phyloP scores from a whole-genome alignment of 2,888 invertebrate species.

The Lissonota sp. region DNA sequence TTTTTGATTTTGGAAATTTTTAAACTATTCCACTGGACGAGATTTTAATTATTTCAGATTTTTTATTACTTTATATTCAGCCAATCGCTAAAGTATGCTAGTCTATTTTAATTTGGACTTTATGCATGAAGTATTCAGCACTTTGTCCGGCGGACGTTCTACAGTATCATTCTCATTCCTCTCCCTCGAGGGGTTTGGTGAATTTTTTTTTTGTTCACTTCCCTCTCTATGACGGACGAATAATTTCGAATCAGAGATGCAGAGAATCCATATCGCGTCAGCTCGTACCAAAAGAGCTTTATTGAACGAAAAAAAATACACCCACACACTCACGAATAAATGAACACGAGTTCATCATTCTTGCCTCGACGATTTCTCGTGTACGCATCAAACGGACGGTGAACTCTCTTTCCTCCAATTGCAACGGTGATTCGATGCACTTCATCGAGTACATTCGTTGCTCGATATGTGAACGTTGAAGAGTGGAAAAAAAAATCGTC shows the following conservation, averaged over 20 bases:
- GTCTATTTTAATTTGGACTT: slow-evolving; percentile 1
- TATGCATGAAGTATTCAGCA: background rate
- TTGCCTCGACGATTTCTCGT: background rate
- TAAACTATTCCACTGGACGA: too few relatives aligned
- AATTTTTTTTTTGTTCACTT: slow-evolving; percentile 32
- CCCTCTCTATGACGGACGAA: slow-evolving; percentile 25
- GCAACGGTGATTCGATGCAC: slow-evolving; percentile 28
- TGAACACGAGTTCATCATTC: slow-evolving; percentile 14
- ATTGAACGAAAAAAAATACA: background rate
- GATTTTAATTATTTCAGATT: too few relatives aligned
- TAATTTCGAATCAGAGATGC: slow-evolving; percentile 21
- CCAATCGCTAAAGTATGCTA: background rate
- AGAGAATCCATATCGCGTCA: slow-evolving; percentile 4
- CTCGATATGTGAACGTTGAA: background rate
- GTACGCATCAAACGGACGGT: background rate
- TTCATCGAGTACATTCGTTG: slow-evolving; percentile 21
- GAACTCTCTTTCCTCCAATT: background rate
- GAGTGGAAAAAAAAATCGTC: background rate
- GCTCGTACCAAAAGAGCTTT: slow-evolving; percentile 20
- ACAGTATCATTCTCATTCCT: slow-evolving; percentile 46
- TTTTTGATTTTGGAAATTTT: too few relatives aligned
- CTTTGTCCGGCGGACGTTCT: slow-evolving; percentile 25
- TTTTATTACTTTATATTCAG: too few relatives aligned
- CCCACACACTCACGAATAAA: slow-evolving; percentile 4
- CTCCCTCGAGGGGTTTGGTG: slow-evolving; percentile 30